phyloP scores from a whole-genome alignment of 1,140 invertebrate species.

The Leucophenga varia region DNA sequence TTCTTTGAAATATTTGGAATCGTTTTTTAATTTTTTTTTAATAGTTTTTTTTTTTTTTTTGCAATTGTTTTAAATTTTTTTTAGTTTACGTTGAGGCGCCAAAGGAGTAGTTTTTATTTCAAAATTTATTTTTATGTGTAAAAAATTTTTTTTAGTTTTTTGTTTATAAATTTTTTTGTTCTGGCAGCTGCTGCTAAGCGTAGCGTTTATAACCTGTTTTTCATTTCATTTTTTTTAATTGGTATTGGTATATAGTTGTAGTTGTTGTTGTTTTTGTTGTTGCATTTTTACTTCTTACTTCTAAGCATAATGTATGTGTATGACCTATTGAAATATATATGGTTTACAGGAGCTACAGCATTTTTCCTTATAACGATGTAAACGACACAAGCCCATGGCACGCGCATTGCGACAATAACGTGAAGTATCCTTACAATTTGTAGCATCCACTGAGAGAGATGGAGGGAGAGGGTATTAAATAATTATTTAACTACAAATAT shows the following conservation, averaged over 20 bases:
- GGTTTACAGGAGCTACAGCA: conserved; percentile 78
- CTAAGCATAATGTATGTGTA: not conserved
- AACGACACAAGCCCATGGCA: conserved; percentile 79
- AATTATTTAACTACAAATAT: not conserved
- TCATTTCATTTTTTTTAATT: not conserved
- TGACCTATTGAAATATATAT: not conserved
- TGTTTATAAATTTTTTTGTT: too few relatives aligned
- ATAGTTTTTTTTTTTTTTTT: conserved; percentile 28
- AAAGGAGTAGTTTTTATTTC: too few relatives aligned
- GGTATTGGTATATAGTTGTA: conserved; percentile 7
- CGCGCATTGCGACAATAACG: conserved; percentile 78
- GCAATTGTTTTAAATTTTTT: conserved; percentile 27
- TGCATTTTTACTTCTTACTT: not conserved
- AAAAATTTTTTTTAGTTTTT: not conserved
- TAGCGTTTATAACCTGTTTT: conserved; percentile 1
- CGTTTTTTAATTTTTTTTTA: conserved; percentile 17
- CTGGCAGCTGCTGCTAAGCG: not conserved
- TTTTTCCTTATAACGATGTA: conserved; percentile 77
- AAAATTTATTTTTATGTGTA: too few relatives aligned
- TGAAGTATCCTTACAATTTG: conserved; percentile 72
- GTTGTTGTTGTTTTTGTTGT: not conserved
- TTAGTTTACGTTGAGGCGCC: too few relatives aligned
- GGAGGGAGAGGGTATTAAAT: not conserved
- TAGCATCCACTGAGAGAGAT: conserved; percentile 4
- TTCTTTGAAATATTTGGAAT: conserved; percentile 14